Conservation (phyloP, 2,888 invertebrate species). For the Eristalis pertinax region DNA sequence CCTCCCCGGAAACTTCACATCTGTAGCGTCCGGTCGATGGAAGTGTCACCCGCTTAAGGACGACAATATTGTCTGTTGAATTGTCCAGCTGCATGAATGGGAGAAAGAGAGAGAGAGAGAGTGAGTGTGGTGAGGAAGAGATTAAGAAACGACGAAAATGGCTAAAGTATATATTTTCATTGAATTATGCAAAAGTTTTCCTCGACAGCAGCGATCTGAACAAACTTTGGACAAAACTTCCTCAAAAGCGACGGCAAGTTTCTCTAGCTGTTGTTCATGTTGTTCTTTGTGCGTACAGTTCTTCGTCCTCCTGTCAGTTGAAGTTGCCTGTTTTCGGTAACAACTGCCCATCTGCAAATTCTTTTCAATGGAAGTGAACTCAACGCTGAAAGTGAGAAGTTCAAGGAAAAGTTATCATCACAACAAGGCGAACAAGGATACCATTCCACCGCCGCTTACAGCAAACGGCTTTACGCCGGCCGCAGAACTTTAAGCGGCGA, state of each 20-base stretch:
- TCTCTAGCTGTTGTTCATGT: background rate
- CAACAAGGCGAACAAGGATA: conserved; percentile 24
- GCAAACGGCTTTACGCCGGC: conserved; percentile 21
- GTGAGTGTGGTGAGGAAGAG: background rate
- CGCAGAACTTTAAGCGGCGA: conserved; percentile 28
- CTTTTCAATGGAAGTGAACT: conserved; percentile 62
- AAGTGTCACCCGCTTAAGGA: conserved; percentile 86
- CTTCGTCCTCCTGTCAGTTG: conserved; percentile 38
- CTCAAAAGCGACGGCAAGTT: background rate
- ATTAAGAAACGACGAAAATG: background rate
- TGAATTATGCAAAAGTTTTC: conserved; percentile 48
- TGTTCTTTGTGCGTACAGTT: conserved; percentile 16
- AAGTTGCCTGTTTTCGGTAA: conserved; percentile 17
- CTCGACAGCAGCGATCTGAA: background rate
- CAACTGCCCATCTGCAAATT: conserved; percentile 59
- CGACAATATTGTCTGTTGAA: conserved; percentile 85
- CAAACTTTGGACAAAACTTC: background rate
- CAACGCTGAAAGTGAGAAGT: background rate
- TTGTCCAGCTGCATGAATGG: conserved; percentile 83
- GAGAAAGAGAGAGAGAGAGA: background rate
- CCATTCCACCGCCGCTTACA: conserved; percentile 17
- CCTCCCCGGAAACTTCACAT: conserved; percentile 90
- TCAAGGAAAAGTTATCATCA: background rate
- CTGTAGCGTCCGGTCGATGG: conserved; percentile 89
- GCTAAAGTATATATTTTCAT: conserved; percentile 17